These are phyloP conservation scores for Candoia aspera DNA, from an alignment of 2,113 vertebrate genomes.

Conservation along the genomic window DNA sequence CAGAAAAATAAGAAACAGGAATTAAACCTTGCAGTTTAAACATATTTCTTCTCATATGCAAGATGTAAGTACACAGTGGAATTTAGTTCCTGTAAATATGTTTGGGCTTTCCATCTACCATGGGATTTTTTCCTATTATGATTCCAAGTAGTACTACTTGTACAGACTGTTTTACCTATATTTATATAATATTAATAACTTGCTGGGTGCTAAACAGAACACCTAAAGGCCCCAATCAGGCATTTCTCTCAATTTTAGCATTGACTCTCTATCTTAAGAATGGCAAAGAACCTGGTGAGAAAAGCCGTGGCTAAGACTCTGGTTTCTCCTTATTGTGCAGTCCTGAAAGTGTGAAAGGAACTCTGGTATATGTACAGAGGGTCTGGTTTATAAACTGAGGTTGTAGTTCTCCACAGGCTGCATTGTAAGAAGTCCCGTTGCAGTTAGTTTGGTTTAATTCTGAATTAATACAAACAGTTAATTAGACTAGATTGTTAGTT, in stretches of 20 bases:
- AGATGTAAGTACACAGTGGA: background rate
- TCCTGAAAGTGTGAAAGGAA: background rate
- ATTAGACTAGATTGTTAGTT: background rate
- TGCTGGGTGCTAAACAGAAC: background rate
- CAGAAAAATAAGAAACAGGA: background rate
- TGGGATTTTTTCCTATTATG: background rate
- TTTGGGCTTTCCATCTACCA: background rate
- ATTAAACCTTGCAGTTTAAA: background rate
- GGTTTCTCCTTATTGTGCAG: background rate
- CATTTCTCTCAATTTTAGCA: background rate
- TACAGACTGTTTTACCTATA: background rate
- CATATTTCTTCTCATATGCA: background rate
- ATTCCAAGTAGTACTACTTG: background rate
- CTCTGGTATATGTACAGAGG: background rate
- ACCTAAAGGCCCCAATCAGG: background rate
- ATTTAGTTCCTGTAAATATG: background rate
- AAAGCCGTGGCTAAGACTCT: background rate
- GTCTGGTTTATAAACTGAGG: background rate
- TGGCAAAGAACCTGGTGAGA: background rate
- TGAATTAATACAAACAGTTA: background rate
- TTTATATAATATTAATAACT: background rate
- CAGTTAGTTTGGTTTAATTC: background rate
- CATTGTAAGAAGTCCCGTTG: background rate
- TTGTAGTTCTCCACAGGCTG: background rate
- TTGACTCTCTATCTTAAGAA: background rate